Evolutionary conservation across 2,113 vertebrate species (phyloP), one percentile per base, ranked within the genome.

Genomic region (Oryzias woworae): DNA sequence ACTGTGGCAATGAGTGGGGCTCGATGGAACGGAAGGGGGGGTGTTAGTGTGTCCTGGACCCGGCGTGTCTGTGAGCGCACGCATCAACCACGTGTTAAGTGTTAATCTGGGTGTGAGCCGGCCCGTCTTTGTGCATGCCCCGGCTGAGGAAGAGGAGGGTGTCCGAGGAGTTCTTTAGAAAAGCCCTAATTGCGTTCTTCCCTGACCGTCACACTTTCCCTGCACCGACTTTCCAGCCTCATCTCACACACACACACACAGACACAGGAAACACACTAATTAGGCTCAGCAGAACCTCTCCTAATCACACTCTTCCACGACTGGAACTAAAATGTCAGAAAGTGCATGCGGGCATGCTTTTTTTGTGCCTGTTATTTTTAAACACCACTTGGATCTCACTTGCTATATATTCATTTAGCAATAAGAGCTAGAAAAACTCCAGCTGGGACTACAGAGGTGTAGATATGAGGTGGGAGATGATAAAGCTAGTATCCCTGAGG

Each of bases 181-280:
- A 87, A 89, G 55, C 74, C 65, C 80, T 87, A 90, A 90, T 89
- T 89, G 82, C 83, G 80, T 75, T 86, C 74, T 68, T 82, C 74
- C 81, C 77, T 13, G 77, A 80, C 81, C 81, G 71, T 88, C 86
- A 83, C 87, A 88, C 83, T 83, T 89, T 82, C 77, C 73, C 75
- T 64, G 65, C 13, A 51, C 71, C 73, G 81, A 73, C 84, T 84
- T 80, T 85, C 75, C 83, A 85, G 78, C 79, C 71, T 76, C 70
- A 76, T 84, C 82, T 74, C 75, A 78, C 75, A 83, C 82, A 87
- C 76, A 20, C 20, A 84, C 62, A 69, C 81, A 74, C 73, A 78
- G 72, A 83, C 81, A 87, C 76, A 84, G 64, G 71, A 79, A 82
- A 80, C 66, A 79, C 55, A 77, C 84, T 88, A 88, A 90, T 88